Base-by-base conservation (phyloP, 1,140 invertebrate species). In the Neomicropteryx cornuta region DNA sequence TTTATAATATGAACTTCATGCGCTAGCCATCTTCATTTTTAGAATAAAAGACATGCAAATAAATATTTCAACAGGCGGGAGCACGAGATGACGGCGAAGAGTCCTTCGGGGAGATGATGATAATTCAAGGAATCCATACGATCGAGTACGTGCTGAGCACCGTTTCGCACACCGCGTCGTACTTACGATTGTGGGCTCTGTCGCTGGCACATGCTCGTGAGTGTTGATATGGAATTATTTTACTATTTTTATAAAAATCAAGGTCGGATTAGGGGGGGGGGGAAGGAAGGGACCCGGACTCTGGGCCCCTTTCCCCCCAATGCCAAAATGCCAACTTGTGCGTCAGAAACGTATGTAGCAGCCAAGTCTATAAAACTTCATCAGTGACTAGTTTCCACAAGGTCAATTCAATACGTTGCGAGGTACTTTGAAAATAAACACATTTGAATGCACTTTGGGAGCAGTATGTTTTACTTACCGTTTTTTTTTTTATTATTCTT, bases 91-190 rank as follows among this genome's bases (percentile, higher is more conserved):
- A 60, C 19, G 72, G 76, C 18, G 78, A 87, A 39, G 81, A 89
- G 48, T 78, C 88, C 14, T 78, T 94, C 49, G 70, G 75, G 0
- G 94, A 98, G 57, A 69, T 92, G 21, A 82, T 94, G 44, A 96
- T 97, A 51, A 87, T 95, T 51, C 93, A 88, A 53, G 81, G 80
- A n/a, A 98, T 99, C 49, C 95, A 99, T 58, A 98, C 95, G 1
- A 98, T 99, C 48, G 95, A 98, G 65, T 99, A 93, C 54, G 92
- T 95, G 30, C 71, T 99, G 28, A 93, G 94, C 11, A 95, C 91
- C 28, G 85, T 99, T 1, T 97, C 93, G 0, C 93, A 98, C 53
- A 98, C 95, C 1, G 95, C 96, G 3, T 97, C 94, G 0, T 99
- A 99, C 64, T 71, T 99, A 5, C 89, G 96, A 47, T 74, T 99